phyloP scores from a whole-genome alignment of 2,888 invertebrate genomes.

The Nemotelus pantherinus region DNA sequence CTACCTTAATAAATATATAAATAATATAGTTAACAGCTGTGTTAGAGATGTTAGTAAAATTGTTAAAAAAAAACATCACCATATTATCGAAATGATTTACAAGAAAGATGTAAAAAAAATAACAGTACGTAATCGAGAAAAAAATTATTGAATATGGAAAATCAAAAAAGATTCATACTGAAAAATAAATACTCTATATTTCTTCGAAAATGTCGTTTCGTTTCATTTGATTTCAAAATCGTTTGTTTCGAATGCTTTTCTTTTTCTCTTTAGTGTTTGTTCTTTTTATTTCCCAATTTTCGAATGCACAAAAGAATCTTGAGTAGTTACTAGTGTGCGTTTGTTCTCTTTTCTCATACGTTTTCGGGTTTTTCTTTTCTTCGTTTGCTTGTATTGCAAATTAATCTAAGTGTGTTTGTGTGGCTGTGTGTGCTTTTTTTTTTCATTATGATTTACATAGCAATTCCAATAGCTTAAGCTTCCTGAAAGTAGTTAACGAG shows the following conservation, averaged over 20 bases:
- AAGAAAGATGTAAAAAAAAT: background rate
- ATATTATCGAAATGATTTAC: too few relatives aligned
- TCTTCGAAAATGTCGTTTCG: background rate
- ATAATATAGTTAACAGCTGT: too few relatives aligned
- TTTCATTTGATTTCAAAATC: background rate
- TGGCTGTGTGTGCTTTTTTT: background rate
- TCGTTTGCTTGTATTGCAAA: background rate
- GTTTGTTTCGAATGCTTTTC: background rate
- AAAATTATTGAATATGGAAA: background rate
- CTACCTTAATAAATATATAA: conserved; percentile 7
- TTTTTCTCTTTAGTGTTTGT: too few relatives aligned
- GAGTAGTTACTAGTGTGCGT: too few relatives aligned
- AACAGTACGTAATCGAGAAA: background rate
- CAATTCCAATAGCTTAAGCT: conserved; percentile 49
- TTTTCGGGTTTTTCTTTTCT: background rate
- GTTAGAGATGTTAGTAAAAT: too few relatives aligned
- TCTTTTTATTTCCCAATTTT: background rate
- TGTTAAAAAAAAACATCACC: too few relatives aligned
- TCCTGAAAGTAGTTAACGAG: conserved; percentile 45
- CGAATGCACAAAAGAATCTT: too few relatives aligned
- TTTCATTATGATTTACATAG: conserved; percentile 45
- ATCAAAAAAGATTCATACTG: background rate
- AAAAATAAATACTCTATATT: background rate
- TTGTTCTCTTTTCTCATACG: too few relatives aligned
- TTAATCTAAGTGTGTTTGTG: background rate